Evolutionary conservation across 1,140 invertebrate species (phyloP).

Genomic region (Drosophila elegans): DNA sequence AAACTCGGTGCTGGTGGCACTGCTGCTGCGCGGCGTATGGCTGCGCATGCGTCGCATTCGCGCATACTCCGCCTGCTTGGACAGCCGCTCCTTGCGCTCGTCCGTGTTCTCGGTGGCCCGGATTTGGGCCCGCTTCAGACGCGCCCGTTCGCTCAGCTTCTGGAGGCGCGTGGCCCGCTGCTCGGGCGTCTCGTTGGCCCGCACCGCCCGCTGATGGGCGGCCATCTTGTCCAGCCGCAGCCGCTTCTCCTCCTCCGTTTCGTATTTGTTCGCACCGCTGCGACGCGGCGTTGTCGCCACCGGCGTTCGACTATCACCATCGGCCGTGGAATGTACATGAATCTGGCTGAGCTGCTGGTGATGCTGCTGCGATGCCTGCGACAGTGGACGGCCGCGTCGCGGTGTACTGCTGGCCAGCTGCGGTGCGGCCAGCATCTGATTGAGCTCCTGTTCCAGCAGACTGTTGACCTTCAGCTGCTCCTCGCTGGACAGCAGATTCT

Average conservation of each 20-base stretch:
- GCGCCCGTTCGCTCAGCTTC: constrained; percentile 80
- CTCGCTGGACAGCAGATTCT: constrained; percentile 46
- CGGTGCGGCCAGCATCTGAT: constrained; percentile 76
- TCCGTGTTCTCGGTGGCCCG: constrained; percentile 77
- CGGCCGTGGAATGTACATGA: constrained; percentile 77
- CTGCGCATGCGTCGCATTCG: constrained; percentile 76
- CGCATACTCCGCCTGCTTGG: constrained; percentile 83
- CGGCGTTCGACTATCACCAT: constrained; percentile 45
- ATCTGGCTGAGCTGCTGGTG: constrained; percentile 53
- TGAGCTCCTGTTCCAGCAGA: constrained; percentile 77
- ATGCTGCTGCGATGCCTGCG: constrained; percentile 36
- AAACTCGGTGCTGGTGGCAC: constrained; percentile 68
- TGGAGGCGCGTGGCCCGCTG: constrained; percentile 85
- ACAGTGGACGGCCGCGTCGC: constrained; percentile 45
- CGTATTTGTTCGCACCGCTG: constrained; percentile 70
- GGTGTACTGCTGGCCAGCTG: constrained; percentile 43
- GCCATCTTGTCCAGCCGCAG: constrained; percentile 84
- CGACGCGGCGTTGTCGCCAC: constrained; percentile 52
- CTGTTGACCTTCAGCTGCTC: constrained; percentile 74
- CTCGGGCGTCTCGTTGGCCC: constrained; percentile 86
- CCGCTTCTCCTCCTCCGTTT: constrained; percentile 81
- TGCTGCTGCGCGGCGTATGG: constrained; percentile 71
- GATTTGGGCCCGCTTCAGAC: constrained; percentile 77
- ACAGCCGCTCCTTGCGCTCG: constrained; percentile 73
- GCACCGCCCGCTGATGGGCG: constrained; percentile 75